Base-by-base conservation (phyloP, 2,797 vertebrate species). In the Podargus strigoides region DNA sequence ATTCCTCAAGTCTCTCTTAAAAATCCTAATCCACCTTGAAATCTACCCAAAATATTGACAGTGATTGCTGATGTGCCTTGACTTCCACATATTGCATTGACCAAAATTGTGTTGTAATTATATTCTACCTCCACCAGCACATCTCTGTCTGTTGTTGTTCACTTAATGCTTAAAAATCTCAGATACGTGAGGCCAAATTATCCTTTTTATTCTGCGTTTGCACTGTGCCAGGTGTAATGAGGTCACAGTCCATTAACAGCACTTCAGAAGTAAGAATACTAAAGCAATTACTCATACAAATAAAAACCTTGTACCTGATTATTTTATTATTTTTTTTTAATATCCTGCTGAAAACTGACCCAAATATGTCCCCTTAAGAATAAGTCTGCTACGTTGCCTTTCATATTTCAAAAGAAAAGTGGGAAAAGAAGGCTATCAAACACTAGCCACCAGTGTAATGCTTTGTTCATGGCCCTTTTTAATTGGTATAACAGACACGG, bases 221-320 rank as follows among this genome's bases (percentile, higher is more conserved):
- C 60, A 72, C 73, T 42, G 50, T 87, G 76, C 75, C 91, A 91
- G 85, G 79, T 93, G 78, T 87, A 95, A 92, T 39, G 50, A 95
- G 85, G 73, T 91, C 82, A 91, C 73, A 90, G 73, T 42, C 79
- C 82, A 89, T 91, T 84, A 95, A 66, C 27, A 78, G 70, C 46
- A 39, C 86, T 87, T 95, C 85, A 90, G 79, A 94, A 94, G 58
- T 42, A 88, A 81, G 79, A 91, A 78, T 55, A 81, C 73, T 66
- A 93, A 72, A 94, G 79, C 79, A 93, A 91, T 93, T 89, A 91
- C 46, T 90, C 62, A 50, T 55, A 64, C 64, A 93, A 96, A 92
- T 85, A 93, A 90, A 91, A 84, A 39, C 26, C 24, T 72, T 84
- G 24, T 64, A 94, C 85, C 32, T 34, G 44, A 30, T 39, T n/a